phyloP scores from a whole-genome alignment of 2,113 vertebrate species.

The Gavia stellata region DNA sequence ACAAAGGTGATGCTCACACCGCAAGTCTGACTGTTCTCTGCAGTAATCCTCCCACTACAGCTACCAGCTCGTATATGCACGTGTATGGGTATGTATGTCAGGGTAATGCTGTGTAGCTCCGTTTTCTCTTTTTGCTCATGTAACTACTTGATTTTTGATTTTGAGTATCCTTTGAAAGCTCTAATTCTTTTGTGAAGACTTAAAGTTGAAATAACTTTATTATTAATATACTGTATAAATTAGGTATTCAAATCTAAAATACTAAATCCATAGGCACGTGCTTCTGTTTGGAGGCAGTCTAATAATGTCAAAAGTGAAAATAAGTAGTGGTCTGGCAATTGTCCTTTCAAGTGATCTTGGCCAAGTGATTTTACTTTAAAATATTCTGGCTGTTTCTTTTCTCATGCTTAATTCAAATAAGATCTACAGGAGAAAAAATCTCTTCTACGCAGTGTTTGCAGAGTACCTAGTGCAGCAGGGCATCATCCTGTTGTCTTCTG shows the following conservation, averaged over 20 bases:
- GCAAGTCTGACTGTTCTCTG: not conserved
- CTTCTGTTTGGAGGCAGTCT: not conserved
- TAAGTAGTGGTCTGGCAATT: not conserved
- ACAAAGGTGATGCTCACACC: not conserved
- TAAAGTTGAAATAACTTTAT: not conserved
- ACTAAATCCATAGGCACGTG: not conserved
- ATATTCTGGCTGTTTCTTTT: not conserved
- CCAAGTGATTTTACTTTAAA: not conserved
- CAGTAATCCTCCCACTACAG: not conserved
- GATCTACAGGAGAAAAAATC: not conserved
- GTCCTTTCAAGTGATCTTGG: not conserved
- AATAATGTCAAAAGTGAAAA: not conserved
- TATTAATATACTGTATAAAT: not conserved
- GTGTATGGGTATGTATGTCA: not conserved
- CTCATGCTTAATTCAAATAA: not conserved
- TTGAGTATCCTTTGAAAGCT: not conserved
- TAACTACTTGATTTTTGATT: not conserved
- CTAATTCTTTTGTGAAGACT: not conserved
- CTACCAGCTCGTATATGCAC: fast-evolving
- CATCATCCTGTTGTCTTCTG: not conserved
- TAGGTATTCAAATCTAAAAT: not conserved
- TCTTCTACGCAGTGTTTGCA: not conserved
- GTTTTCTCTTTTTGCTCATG: not conserved
- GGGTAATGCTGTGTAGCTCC: too few relatives aligned
- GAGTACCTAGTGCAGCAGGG: not conserved